Evolutionary conservation across 2,888 invertebrate genomes (phyloP).

Genomic region (Drosophila stalkeri): DNA sequence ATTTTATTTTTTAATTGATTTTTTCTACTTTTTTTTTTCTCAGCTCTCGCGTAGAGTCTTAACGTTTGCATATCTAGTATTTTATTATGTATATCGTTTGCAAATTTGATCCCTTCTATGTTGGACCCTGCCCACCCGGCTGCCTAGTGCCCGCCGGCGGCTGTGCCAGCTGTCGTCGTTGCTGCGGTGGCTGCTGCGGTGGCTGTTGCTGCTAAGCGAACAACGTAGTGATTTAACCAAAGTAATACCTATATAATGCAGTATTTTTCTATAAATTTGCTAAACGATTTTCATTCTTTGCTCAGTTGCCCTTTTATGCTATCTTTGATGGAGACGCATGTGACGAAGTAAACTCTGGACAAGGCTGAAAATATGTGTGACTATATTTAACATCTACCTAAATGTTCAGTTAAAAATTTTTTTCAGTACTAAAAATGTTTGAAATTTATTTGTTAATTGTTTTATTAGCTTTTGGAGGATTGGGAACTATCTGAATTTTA

Average conservation of each 20-base stretch:
- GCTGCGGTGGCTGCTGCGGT: conserved; percentile 28
- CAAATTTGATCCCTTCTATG: conserved; percentile 65
- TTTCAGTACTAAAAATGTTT: neutral
- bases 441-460: neutral
- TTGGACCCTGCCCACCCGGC: conserved; percentile 68
- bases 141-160: conserved; percentile 37
- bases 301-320: neutral
- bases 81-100: conserved; percentile 56
- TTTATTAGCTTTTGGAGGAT: neutral
- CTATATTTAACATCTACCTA: conserved; percentile 1
- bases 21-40: neutral
- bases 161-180: conserved; percentile 27
- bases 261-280: neutral
- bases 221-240: neutral
- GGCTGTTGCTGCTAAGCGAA: neutral
- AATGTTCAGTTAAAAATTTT: neutral
- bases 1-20: neutral
- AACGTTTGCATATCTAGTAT: neutral
- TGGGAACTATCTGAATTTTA: no score
- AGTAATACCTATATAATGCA: neutral
- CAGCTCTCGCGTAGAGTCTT: neutral
- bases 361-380: conserved; percentile 19
- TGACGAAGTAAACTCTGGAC: neutral
- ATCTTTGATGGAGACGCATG: neutral
- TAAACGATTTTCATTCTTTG: neutral